A percentile compares a stretch with the other conserved stretches of the same genome.
Conservation (phyloP, 2,888 invertebrate species). For the Nemotelus pantherinus region DNA sequence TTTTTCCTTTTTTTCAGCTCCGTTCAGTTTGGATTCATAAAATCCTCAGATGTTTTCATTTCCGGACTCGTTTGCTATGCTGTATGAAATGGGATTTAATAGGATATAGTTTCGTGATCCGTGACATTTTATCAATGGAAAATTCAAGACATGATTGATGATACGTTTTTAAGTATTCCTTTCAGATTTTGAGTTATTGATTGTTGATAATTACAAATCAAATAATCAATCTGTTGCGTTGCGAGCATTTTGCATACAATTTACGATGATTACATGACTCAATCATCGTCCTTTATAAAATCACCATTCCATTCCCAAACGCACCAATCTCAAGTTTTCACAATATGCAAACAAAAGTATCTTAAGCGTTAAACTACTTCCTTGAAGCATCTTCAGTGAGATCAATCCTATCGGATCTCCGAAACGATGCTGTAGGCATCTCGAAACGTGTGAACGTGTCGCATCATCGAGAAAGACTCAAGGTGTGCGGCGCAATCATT, state of each 20-base stretch:
- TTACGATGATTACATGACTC: no score
- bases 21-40: conserved; percentile 21
- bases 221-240: no score
- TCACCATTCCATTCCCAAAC: no score
- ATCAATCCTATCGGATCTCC: not conserved
- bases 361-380: conserved; percentile 33
- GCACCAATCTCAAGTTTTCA: not conserved
- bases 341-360: conserved; percentile 16
- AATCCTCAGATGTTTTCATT: conserved; percentile 44
- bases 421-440: conserved; percentile 39
- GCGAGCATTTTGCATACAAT: no score
- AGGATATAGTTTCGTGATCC: conserved; percentile 15
- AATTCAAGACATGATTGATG: not conserved
- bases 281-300: no score
- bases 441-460: conserved; percentile 37
- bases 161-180: not conserved
- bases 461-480: not conserved
- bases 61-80: conserved; percentile 44
- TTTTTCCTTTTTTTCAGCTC: conserved; percentile 13
- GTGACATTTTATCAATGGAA: conserved; percentile 28
- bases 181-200: not conserved
- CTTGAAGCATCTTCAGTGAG: not conserved
- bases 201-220: not conserved
- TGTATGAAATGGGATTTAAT: conserved; percentile 31
- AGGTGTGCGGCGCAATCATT: conserved; percentile 30